Conservation (phyloP, 2,113 vertebrate genomes). For the Hydropotes inermis region DNA sequence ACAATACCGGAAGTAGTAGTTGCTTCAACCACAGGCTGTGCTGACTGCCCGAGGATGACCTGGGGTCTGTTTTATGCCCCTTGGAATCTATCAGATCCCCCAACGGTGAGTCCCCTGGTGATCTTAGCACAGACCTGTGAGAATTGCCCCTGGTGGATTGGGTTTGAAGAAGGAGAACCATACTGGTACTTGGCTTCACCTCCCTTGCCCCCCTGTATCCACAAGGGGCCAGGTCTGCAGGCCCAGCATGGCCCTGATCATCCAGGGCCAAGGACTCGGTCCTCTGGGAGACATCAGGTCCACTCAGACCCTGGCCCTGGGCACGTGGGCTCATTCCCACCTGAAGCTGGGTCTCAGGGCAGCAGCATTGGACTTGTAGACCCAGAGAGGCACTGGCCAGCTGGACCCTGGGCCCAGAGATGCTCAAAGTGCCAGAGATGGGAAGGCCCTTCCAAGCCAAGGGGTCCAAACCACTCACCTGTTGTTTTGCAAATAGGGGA, state of each 20-base stretch:
- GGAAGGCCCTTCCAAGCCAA: neutral
- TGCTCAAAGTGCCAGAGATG: neutral
- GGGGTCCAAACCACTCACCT: neutral
- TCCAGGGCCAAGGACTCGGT: neutral
- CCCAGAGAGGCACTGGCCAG: neutral
- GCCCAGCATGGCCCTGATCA: neutral
- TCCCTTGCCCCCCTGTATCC: neutral
- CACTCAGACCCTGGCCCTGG: neutral
- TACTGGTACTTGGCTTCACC: neutral
- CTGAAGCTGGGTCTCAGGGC: neutral
- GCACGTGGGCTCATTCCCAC: neutral
- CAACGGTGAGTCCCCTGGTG: conserved; percentile 40
- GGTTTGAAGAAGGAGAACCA: neutral
- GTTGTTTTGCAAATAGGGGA: neutral
- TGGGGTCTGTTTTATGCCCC: neutral
- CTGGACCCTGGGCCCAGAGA: neutral
- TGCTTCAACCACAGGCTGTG: neutral
- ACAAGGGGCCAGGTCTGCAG: neutral
- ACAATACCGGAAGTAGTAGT: neutral
- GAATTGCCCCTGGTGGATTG: neutral
- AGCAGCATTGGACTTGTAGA: neutral
- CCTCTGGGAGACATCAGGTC: neutral
- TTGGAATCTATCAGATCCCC: neutral
- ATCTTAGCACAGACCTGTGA: neutral
- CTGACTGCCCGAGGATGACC: neutral